Evolutionary conservation across 2,888 invertebrate genomes (phyloP), one percentile per base, ranked within the genome.

Genomic region (Lithophane leautieri): DNA sequence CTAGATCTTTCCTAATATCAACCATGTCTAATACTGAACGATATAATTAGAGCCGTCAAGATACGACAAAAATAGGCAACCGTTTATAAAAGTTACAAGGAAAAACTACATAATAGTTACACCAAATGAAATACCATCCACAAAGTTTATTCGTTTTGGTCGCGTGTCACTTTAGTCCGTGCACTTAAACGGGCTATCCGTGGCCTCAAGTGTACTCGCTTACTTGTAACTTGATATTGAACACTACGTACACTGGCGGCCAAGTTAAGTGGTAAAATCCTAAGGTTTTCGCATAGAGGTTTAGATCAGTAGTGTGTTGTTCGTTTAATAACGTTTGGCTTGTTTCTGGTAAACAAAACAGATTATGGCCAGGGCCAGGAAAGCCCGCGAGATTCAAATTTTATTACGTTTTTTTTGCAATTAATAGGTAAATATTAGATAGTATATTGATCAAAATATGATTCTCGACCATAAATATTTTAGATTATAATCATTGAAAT

Each of bases 191-290:
- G 69, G 73, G 73, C 84, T 86, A 86, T 75, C 79, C 81, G 82
- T 83, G 78, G 78, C 86, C 82, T 79, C 82, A 84, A 86, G 86
- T 86, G 86, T 84, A 86, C 84, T 86, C 78, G 82, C 82, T 86
- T 86, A 84, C 86, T 84, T 86, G 86, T 84, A 86, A 86, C 84
- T 79, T 82, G 86, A 86, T 86, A 86, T 84, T 78, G 84, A 84
- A 84, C 85, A 76, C 79, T 84, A 82, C 75, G 79, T 80, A 82
- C 78, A 82, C 78, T 85, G 73, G 67, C 69, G 77, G 76, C 73
- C 42, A 78, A 85, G 75, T 80, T 72, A 78, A 82, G 86, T 80
- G 82, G 82, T 61, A 79, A 81, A 86, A 86, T 84, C 76, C 83
- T 69, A 70, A 70, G 78, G 76, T 79, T 79, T 76, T 66, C 68